A percentile compares a stretch with the other conserved stretches of the same genome.
phyloP scores from a whole-genome alignment of 2,888 invertebrate genomes.

The Morpho achilles region DNA sequence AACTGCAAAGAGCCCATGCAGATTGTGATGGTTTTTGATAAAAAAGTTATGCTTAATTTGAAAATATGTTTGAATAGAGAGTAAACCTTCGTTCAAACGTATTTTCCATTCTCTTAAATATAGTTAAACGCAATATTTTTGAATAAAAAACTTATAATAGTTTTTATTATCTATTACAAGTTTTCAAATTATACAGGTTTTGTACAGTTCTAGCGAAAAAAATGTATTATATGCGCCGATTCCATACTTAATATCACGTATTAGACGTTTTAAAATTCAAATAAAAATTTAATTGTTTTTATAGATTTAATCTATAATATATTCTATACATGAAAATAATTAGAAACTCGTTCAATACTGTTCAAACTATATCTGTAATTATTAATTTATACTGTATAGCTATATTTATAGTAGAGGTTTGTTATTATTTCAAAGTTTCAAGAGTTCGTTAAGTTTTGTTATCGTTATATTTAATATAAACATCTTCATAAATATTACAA shows the following conservation, averaged over 20 bases:
- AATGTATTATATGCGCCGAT: conserved; percentile 16
- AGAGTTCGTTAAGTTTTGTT: conserved; percentile 60
- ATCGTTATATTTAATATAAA: conserved; percentile 57
- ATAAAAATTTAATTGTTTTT: conserved; percentile 34
- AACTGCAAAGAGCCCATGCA: conserved; percentile 64
- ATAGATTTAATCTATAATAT: conserved; percentile 55
- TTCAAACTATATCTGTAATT: conserved; percentile 58
- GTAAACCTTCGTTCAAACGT: conserved; percentile 16
- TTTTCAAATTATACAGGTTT: conserved; percentile 43
- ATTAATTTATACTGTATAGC: conserved; percentile 58
- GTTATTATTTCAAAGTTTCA: conserved; percentile 60
- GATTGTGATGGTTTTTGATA: conserved; percentile 52
- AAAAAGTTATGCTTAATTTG: conserved; percentile 19
- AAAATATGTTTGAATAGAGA: conserved; percentile 20
- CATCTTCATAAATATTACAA: conserved; percentile 56
- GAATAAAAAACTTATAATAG: conserved; percentile 23
- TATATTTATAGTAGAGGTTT: conserved; percentile 58
- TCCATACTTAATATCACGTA: conserved; percentile 35
- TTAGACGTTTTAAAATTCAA: conserved; percentile 51
- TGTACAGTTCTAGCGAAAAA: conserved; percentile 38
- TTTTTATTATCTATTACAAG: conserved; percentile 26
- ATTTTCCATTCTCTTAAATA: conserved; percentile 16
- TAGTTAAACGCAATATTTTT: conserved; percentile 42
- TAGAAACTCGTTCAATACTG: conserved; percentile 73
- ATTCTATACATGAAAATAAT: conserved; percentile 46